Percentiles rank a stretch among this genome's conserved stretches.
Conservation (phyloP, 2,113 vertebrate genomes). For the Noturus placidus region DNA sequence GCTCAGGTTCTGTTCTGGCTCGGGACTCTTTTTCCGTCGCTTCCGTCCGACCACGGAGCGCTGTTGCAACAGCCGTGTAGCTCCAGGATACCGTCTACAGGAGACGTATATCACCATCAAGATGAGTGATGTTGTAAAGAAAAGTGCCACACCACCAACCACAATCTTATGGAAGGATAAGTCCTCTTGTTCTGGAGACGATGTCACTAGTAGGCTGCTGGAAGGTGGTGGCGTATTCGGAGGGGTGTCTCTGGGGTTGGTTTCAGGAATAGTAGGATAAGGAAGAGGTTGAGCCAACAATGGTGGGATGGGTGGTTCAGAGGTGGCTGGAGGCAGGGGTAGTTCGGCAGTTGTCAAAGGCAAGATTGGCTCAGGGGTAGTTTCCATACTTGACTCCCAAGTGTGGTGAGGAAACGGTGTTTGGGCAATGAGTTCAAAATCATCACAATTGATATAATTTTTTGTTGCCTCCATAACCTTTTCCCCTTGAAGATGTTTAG, state of each 20-base stretch:
- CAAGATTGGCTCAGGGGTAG: conserved; percentile 72
- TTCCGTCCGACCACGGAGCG: conserved; percentile 88
- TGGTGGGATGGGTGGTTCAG: conserved; percentile 74
- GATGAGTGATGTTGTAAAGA: conserved; percentile 91
- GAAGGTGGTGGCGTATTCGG: conserved; percentile 64
- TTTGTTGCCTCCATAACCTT: conserved; percentile 92
- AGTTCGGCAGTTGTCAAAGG: conserved; percentile 74
- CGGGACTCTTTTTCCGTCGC: conserved; percentile 91
- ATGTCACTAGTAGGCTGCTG: conserved; percentile 62
- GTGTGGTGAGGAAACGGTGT: conserved; percentile 63
- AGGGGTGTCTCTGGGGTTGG: conserved; percentile 64
- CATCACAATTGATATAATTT: conserved; percentile 87
- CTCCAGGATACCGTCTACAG: conserved; percentile 93
- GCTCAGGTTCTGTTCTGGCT: conserved; percentile 95
- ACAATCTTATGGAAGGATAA: conserved; percentile 97
- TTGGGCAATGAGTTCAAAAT: conserved; percentile 70
- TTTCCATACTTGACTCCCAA: conserved; percentile 66
- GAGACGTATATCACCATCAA: conserved; percentile 92
- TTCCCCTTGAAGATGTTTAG: conserved; percentile 92
- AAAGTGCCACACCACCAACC: conserved; percentile 93
- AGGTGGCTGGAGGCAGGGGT: conserved; percentile 58
- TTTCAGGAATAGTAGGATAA: conserved; percentile 79
- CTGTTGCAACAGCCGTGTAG: conserved; percentile 90
- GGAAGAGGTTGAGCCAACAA: conserved; percentile 78
- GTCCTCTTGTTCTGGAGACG: conserved; percentile 88